Evolutionary conservation across 2,113 vertebrate species (phyloP), one percentile per base, ranked within the genome.

Genomic region (Natator depressus): DNA sequence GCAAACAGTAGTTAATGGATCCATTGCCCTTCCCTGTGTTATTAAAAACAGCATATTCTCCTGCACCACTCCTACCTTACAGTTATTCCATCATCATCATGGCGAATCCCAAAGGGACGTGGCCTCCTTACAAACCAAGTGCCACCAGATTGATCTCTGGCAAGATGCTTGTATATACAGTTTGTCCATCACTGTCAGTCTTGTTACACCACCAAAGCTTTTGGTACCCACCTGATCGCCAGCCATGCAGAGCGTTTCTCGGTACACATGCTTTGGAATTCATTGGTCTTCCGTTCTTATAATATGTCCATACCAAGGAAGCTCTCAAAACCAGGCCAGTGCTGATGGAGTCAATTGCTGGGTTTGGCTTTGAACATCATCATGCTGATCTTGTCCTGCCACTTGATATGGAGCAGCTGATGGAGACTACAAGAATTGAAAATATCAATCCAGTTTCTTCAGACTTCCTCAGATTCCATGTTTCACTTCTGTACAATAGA

Each of bases 21-120:
- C 20, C 6, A 3, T 27, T 55, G 78, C 53, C 11, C 1, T 8
- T 13, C 2, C 1, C 10, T 6, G 1, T 86, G 9, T 24, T 7
- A 80, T 76, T 84, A 46, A 12, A n/a, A 90, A 80, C 1, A 38
- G 3, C 10, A 80, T 49, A 6, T 20, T 47, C 20, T 19, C 22
- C 35, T 81, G 89, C 7, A 24, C 47, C 78, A 85, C 72, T 89
- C 6, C 38, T 93, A 2, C 2, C 38, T 1, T 2, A 14, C 9
- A 89, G 0, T 38, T 38, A 69, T 69, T 69, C 65, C 7, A 38
- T 38, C 17, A 72, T 38, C n/a, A 38, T 38, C n/a, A 72, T 20
- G 14, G 65, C 35, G 3, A 72, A 72, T 72, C 35, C 17, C 65
- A 72, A 72, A 69, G 7, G 62, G 31, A 62, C 57, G 6, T 22